A percentile compares a stretch with the other conserved stretches of the same genome.
These are phyloP conservation scores for Podotricha telesiphe DNA, from an alignment of 2,888 invertebrate species.

Conservation along the genomic window DNA sequence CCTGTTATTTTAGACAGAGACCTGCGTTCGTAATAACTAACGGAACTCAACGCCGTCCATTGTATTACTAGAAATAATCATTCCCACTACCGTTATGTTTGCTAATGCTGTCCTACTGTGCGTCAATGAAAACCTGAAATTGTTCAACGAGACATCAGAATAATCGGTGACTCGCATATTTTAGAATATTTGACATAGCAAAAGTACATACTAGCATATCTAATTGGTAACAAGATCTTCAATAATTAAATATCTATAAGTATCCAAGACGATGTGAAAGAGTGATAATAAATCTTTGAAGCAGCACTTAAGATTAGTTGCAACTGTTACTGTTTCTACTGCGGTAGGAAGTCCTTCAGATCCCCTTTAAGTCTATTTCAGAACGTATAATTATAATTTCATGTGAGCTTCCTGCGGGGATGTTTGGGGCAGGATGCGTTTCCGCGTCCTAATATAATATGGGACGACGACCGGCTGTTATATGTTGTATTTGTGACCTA, in stretches of 20 bases:
- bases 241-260: neutral
- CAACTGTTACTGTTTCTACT: neutral
- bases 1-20: too few relatives aligned
- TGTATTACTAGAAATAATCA: too few relatives aligned
- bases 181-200: too few relatives aligned
- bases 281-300: neutral
- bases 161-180: too few relatives aligned
- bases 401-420: conserved; percentile 22
- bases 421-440: conserved; percentile 34
- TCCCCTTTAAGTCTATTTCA: conserved; percentile 25
- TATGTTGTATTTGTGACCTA: neutral
- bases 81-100: too few relatives aligned
- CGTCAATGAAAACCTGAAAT: too few relatives aligned
- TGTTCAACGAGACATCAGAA: too few relatives aligned
- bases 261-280: neutral
- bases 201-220: too few relatives aligned
- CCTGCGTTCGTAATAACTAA: too few relatives aligned
- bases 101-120: too few relatives aligned
- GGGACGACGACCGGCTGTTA: conserved; percentile 2
- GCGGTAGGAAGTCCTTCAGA: neutral
- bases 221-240: neutral
- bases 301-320: neutral
- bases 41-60: too few relatives aligned
- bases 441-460: conserved; percentile 21
- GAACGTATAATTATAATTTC: conserved; percentile 30